Evolutionary conservation across 2,797 vertebrate genomes (phyloP).

Genomic region (Scyliorhinus canicula): DNA sequence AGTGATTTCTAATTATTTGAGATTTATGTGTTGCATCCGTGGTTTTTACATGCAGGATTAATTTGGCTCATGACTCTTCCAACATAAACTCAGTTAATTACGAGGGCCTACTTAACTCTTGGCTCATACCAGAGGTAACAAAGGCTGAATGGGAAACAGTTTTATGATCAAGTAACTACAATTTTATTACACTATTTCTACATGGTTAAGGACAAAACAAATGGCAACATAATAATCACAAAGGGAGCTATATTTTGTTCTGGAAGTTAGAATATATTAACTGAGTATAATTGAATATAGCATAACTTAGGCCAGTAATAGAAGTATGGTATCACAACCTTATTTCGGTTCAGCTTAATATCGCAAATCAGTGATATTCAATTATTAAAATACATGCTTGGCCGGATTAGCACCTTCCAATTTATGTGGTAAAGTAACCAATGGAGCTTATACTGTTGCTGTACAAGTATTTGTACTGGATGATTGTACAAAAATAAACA

Average conservation of each 20-base stretch:
- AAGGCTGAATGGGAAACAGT: neutral
- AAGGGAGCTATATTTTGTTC: neutral
- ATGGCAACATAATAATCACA: neutral
- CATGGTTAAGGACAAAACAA: neutral
- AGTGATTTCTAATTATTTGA: neutral
- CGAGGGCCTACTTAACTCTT: neutral
- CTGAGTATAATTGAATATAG: neutral
- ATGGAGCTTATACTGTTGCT: neutral
- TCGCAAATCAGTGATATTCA: neutral
- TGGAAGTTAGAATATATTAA: neutral
- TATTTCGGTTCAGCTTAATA: neutral
- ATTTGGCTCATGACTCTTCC: neutral
- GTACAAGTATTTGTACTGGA: neutral
- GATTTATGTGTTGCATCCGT: neutral
- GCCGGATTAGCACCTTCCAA: neutral
- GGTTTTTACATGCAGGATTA: neutral
- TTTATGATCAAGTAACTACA: neutral
- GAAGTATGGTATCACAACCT: neutral
- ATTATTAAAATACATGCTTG: neutral
- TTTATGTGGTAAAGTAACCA: neutral
- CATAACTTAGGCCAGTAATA: neutral
- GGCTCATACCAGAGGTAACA: neutral
- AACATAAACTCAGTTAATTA: neutral
- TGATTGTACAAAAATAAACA: neutral
- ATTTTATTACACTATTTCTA: constrained; percentile 16